These are phyloP conservation scores for Lanius ludovicianus DNA, from an alignment of 2,113 vertebrate species.

Conservation along the genomic window DNA sequence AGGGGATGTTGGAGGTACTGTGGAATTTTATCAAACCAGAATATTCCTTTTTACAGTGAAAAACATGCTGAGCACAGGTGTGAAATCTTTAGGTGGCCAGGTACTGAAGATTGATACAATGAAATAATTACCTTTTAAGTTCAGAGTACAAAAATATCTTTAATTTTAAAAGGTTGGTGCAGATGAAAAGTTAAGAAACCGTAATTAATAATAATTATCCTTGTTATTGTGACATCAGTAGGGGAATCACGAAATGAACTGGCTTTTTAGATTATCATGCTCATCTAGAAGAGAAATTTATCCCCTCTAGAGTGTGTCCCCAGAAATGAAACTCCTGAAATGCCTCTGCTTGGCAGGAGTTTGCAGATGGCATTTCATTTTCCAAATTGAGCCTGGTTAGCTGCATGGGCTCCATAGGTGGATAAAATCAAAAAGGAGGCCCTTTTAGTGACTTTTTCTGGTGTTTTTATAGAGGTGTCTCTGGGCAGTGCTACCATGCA, in stretches of 20 bases:
- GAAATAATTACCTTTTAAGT: background rate
- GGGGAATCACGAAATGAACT: background rate
- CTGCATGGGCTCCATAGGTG: background rate
- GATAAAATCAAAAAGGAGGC: background rate
- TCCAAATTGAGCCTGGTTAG: background rate
- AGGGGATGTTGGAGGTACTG: background rate
- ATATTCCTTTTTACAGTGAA: background rate
- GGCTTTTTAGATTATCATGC: background rate
- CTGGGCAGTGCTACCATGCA: background rate
- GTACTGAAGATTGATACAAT: background rate
- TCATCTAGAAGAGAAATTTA: background rate
- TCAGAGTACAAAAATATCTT: background rate
- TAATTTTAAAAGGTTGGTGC: background rate
- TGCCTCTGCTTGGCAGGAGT: background rate
- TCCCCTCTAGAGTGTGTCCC: background rate
- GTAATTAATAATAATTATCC: background rate
- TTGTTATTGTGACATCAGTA: fast-evolving
- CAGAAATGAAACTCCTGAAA: background rate
- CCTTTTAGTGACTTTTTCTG: background rate
- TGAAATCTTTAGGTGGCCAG: background rate
- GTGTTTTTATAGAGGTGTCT: background rate
- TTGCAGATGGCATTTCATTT: background rate
- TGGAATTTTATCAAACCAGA: background rate
- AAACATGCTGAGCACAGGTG: background rate
- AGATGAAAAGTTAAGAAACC: background rate